Conservation (phyloP, 35 echinoderm and acorn worm genomes). For the Apostichopus japonicus region DNA sequence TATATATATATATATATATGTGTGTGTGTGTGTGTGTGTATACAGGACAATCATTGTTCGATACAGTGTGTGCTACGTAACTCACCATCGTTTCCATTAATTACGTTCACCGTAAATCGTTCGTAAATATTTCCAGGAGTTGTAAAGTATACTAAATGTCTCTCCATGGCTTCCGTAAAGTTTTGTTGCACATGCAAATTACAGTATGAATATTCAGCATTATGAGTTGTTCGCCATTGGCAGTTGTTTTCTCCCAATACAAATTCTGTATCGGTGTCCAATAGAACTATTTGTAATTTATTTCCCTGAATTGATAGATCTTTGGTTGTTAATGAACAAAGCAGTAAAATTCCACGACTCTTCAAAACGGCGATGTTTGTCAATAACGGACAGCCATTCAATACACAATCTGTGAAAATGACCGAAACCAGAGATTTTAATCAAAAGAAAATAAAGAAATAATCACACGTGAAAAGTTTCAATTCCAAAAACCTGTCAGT, state of each 20-base stretch:
- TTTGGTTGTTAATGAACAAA: slow-evolving; percentile 5
- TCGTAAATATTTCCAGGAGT: neutral
- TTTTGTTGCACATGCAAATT: slow-evolving; percentile 8
- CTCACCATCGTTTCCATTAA: neutral
- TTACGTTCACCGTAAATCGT: neutral
- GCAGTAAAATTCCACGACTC: neutral
- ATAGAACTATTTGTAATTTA: slow-evolving; percentile 8
- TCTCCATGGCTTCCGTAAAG: neutral
- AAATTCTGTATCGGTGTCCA: slow-evolving; percentile 27
- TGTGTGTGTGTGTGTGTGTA: no score
- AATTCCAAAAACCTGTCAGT: no score
- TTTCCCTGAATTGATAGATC: neutral
- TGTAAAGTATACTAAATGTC: slow-evolving; percentile 1
- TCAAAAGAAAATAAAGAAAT: neutral
- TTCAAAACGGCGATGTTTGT: slow-evolving; percentile 4
- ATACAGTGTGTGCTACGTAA: neutral
- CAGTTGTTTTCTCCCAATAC: slow-evolving; percentile 12
- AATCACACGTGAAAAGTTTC: no score
- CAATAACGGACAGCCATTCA: neutral
- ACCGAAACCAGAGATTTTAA: neutral
- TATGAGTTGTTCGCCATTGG: neutral
- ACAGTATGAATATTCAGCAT: slow-evolving; percentile 31
- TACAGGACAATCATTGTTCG: no score
- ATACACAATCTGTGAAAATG: neutral
- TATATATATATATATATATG: no score